Conservation (phyloP, 2,888 invertebrate genomes). For the Cephus sareptanus region DNA sequence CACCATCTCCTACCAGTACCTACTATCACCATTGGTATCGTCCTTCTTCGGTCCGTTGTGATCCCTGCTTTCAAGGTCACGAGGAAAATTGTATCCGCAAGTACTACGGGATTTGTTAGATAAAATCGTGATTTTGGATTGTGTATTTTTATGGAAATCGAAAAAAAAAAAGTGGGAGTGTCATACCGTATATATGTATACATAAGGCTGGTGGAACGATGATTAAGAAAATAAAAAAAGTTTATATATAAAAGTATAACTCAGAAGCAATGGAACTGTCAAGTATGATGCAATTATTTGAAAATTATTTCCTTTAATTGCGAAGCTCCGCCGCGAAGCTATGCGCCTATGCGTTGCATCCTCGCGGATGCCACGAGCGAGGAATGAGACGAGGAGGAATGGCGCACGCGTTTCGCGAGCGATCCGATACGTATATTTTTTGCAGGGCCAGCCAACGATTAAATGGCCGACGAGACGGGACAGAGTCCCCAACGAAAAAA, state of each 20-base stretch:
- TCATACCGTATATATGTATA: no score
- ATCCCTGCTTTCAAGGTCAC: slow-evolving; percentile 52
- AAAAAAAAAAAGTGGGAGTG: neutral
- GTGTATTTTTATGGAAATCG: neutral
- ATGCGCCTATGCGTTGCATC: slow-evolving; percentile 1
- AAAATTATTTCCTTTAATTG: slow-evolving; percentile 42
- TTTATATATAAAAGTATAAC: neutral
- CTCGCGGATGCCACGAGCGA: neutral
- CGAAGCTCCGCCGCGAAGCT: slow-evolving; percentile 6
- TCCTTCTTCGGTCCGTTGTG: slow-evolving; percentile 40
- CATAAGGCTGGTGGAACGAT: neutral
- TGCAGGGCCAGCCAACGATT: slow-evolving; percentile 4
- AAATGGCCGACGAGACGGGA: slow-evolving; percentile 12
- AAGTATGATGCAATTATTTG: slow-evolving; percentile 32
- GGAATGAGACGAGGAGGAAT: slow-evolving; percentile 1
- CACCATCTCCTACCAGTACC: slow-evolving; percentile 11
- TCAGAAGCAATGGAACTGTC: neutral
- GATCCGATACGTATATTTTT: slow-evolving; percentile 1
- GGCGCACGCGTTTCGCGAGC: slow-evolving; percentile 8
- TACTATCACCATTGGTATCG: slow-evolving; percentile 23
- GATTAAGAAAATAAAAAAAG: neutral
- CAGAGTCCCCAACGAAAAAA: slow-evolving; percentile 14
- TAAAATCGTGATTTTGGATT: neutral
- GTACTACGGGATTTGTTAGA: neutral
- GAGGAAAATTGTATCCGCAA: slow-evolving; percentile 25